These are phyloP conservation scores for Dysmachus trigonus DNA, from an alignment of 2,888 invertebrate genomes.

Conservation along the genomic window DNA sequence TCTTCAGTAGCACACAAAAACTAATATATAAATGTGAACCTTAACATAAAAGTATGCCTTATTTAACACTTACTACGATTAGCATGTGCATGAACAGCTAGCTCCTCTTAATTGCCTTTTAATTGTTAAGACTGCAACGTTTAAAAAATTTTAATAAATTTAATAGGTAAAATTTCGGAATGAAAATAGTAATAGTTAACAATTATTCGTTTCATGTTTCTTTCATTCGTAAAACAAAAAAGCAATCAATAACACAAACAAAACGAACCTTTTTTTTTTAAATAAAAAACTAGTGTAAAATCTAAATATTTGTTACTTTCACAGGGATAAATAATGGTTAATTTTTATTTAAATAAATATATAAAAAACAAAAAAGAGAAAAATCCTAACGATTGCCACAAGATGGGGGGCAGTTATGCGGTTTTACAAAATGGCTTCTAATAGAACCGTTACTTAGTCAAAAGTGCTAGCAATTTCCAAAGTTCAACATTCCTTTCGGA, in stretches of 20 bases:
- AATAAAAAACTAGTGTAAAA: background rate
- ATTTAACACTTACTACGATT: background rate
- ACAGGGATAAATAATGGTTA: conserved; percentile 32
- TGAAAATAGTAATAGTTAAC: background rate
- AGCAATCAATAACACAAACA: background rate
- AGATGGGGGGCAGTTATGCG: background rate
- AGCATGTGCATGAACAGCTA: conserved; percentile 20
- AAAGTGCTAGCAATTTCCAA: conserved; percentile 3
- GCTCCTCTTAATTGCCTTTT: conserved; percentile 8
- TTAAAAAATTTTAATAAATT: background rate
- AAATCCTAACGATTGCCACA: background rate
- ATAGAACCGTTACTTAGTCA: background rate
- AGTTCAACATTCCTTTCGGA: background rate
- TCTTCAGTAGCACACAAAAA: background rate
- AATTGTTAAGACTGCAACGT: background rate
- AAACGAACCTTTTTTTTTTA: background rate
- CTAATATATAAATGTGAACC: background rate
- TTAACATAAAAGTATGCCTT: background rate
- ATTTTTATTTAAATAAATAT: background rate
- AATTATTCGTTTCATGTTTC: background rate
- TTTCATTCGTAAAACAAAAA: background rate
- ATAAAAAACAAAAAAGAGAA: background rate
- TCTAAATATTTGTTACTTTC: conserved; percentile 21
- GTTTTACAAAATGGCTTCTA: background rate
- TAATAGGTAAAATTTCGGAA: background rate